These are phyloP conservation scores for Vollenhovia emeryi DNA, from an alignment of 1,140 invertebrate genomes.

Conservation along the genomic window DNA sequence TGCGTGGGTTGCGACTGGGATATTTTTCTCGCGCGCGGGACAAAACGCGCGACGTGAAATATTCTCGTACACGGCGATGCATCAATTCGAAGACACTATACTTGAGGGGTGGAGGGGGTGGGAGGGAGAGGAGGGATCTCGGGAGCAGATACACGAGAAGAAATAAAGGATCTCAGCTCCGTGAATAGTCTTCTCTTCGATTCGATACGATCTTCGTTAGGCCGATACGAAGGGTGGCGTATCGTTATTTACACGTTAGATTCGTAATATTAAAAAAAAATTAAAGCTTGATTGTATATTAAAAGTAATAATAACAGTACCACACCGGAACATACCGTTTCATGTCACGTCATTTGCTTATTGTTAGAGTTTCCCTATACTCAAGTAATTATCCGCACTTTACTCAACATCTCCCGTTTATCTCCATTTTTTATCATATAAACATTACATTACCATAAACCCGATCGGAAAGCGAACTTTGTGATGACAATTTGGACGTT, in stretches of 20 bases:
- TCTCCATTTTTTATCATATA: not conserved
- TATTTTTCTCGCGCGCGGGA: constrained; percentile 60
- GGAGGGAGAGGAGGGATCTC: too few relatives aligned
- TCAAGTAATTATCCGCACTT: not conserved
- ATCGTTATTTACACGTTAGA: not conserved
- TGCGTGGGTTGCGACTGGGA: constrained; percentile 68
- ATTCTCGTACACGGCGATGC: constrained; percentile 43
- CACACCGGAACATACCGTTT: not conserved
- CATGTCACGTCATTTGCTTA: not conserved
- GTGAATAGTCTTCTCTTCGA: constrained; percentile 39
- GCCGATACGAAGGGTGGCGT: not conserved
- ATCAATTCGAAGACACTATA: constrained; percentile 44
- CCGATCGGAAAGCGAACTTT: not conserved
- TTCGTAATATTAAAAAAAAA: constrained; percentile 12
- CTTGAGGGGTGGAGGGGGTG: not conserved
- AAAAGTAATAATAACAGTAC: constrained; percentile 11
- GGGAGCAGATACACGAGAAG: constrained; percentile 21
- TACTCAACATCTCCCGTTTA: not conserved
- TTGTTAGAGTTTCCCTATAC: too few relatives aligned
- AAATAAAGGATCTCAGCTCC: constrained; percentile 30
- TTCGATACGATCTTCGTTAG: constrained; percentile 57
- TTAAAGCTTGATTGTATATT: not conserved
- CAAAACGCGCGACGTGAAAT: constrained; percentile 51
- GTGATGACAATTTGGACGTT: constrained; percentile 27
- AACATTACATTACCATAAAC: not conserved